Evolutionary conservation across 2,113 vertebrate genomes (phyloP), one percentile per base, ranked within the genome.

Genomic region (Hippolais icterina): DNA sequence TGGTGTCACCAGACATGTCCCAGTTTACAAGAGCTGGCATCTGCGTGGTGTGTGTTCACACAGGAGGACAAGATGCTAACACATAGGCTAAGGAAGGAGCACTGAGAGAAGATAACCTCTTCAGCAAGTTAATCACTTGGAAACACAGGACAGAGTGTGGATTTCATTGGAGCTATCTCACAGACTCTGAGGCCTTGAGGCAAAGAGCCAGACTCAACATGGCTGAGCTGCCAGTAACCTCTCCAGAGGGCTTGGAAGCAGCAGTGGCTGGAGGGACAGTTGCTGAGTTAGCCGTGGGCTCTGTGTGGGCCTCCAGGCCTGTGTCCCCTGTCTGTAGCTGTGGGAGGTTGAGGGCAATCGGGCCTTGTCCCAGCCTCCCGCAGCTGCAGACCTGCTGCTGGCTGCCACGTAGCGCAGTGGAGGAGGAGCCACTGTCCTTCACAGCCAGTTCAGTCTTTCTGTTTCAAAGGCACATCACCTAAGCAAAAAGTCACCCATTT

Each of bases 341-440:
- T 1, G 1, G 64, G 41, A 78, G 22, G 15, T 54, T 72, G 64
- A 35, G 54, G 41, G 3, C 50, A 69, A 15, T 37, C 0, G 0
- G 10, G 18, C 22, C 15, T 44, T 17, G 60, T 50, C 27, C 33
- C 68, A 74, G 52, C 15, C 52, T 39, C 27, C 12, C 0, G 0
- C 31, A 63, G 33, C 57, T 0, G 0, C 47, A 64, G 79, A 41
- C 15, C 44, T 47, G 72, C 68, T 81, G 53, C 52, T 75, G 46
- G 59, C 68, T 76, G 87, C 33, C 57, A 25, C 0, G 0, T 2
- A 11, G 10, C 1, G 0, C 44, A 28, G 20, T 0, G 1, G 31
- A 79, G 39, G 65, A 52, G 47, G 21, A 81, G 25, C 29, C 77
- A 12, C 57, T 64, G 78, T 23, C 31, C 87, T 72, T 56, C 10